Base-by-base conservation (phyloP, 2,888 invertebrate species). In the Orchesella flavescens region DNA sequence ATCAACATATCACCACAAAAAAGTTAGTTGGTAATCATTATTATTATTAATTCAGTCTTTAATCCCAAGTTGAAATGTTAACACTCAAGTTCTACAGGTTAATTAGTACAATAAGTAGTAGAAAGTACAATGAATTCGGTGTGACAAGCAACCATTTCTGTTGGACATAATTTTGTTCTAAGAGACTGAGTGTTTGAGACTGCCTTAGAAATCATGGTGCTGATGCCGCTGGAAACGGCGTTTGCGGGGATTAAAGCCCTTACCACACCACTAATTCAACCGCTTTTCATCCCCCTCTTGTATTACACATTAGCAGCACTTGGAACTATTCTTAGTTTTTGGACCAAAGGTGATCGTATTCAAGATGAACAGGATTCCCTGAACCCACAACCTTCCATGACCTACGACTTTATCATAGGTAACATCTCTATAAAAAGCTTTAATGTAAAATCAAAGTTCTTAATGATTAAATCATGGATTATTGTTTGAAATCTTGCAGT, bases 331-430 rank as follows among this genome's bases (percentile, higher is more conserved):
- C 34, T 84, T 3, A 23, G 23, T 13, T 23, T 68, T 4, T 84
- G 84, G 84, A 61, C 59, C 13, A 73, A 57, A 44, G 74, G 69
- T 4, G 84, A 84, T 46, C 53, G 77, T 34, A n/a, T 73, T 5
- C 69, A 78, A 49, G 84, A 84, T 57, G 65, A 78, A 34, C 17
- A 23, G 1, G 59, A 63, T 65, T 55, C 72, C 17, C 1, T 55
- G 1, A 15, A 24, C 9, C 69, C 73, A 23, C 72, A n/a, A 7
- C 34, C 34, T 34, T 2, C 34, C 7, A 34, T 34, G 19, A 43
- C 57, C 4, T 84, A 76, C 13, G 84, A 84, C 23, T 84, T 84
- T 55, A 84, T 84, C 53, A 72, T 84, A n/a, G 84, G 84, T 84
- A 69, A 76, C 57, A 7, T 17, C 4, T 13, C 1, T 21, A 5